phyloP scores from a whole-genome alignment of 1,140 invertebrate species.

The Tetranychus urticae region DNA sequence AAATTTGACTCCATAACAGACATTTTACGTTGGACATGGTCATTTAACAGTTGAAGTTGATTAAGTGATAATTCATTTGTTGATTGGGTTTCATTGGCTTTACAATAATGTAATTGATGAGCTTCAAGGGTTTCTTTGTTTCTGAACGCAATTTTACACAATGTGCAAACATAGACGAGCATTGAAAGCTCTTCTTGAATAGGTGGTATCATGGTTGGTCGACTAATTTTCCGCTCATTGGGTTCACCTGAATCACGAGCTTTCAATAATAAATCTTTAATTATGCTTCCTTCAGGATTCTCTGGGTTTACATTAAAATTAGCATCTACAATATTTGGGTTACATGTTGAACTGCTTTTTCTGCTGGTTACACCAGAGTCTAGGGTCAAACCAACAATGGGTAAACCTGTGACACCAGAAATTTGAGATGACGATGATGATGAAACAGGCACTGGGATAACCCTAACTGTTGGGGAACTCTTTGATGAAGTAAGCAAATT shows the following conservation, averaged over 20 bases:
- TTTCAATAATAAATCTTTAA: constrained; percentile 56
- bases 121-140: constrained; percentile 40
- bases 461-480: not conserved
- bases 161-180: constrained; percentile 5
- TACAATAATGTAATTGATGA: constrained; percentile 41
- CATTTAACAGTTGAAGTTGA: not conserved
- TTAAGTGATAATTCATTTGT: not conserved
- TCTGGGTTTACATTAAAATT: constrained; percentile 12
- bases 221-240: not conserved
- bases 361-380: too few relatives aligned
- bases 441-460: not conserved
- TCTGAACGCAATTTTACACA: constrained; percentile 35
- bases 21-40: constrained; percentile 1
- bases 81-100: constrained; percentile 17
- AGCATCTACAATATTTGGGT: too few relatives aligned
- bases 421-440: not conserved
- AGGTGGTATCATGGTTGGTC: not conserved
- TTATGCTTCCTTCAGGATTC: constrained; percentile 43
- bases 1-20: not conserved
- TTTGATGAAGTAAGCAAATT: constrained; percentile 4
- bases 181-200: not conserved
- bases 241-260: constrained; percentile 21
- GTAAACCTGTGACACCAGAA: not conserved
- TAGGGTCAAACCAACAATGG: not conserved
- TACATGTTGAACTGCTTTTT: not conserved